Evolutionary conservation across 2,113 vertebrate genomes (phyloP).

Genomic region (Phaethornis superciliosus): DNA sequence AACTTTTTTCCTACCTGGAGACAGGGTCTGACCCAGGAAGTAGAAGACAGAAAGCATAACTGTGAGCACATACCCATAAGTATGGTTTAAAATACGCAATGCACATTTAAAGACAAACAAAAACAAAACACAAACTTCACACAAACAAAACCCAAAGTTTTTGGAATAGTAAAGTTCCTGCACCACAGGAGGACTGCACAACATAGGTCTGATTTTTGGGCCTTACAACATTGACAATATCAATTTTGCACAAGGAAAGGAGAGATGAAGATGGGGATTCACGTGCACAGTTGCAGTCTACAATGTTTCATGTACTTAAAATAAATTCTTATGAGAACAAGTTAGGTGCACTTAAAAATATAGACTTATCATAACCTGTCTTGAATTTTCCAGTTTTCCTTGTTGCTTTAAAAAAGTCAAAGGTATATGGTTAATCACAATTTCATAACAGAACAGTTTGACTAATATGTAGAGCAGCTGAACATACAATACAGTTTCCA

Average conservation of each 20-base stretch:
- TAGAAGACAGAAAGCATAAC: slow-evolving; percentile 66
- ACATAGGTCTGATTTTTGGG: slow-evolving; percentile 74
- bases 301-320: slow-evolving; percentile 56
- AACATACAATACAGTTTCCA: slow-evolving; percentile 54
- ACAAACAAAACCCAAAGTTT: neutral
- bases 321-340: slow-evolving; percentile 56
- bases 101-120: neutral
- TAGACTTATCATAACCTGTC: slow-evolving; percentile 63
- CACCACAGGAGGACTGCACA: no score
- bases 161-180: neutral
- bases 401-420: slow-evolving; percentile 70
- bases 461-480: slow-evolving; percentile 53
- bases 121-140: neutral
- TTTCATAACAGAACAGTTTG: slow-evolving; percentile 44
- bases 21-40: slow-evolving; percentile 67
- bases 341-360: slow-evolving; percentile 53
- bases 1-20: slow-evolving; percentile 71
- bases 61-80: slow-evolving; percentile 7
- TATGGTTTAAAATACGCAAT: neutral
- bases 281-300: slow-evolving; percentile 58
- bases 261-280: slow-evolving; percentile 46
- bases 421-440: slow-evolving; percentile 62
- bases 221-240: slow-evolving; percentile 78
- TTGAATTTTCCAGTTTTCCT: slow-evolving; percentile 68
- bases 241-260: slow-evolving; percentile 11